Conservation (phyloP, 2,797 vertebrate genomes). For the Urocyon cinereoargenteus region DNA sequence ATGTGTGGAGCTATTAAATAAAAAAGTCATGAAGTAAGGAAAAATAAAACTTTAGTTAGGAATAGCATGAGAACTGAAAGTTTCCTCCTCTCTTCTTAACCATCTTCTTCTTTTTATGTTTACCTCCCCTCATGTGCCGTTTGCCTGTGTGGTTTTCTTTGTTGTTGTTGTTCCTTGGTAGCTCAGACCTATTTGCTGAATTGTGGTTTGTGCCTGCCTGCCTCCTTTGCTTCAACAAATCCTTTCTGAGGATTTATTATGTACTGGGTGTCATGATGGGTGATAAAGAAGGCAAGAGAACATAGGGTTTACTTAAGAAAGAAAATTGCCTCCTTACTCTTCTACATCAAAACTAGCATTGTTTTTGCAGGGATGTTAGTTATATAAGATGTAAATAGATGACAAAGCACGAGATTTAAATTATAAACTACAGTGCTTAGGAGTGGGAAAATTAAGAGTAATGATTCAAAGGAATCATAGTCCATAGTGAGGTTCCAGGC, state of each 20-base stretch:
- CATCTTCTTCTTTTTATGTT: neutral
- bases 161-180: neutral
- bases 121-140: neutral
- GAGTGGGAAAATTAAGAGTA: neutral
- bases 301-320: neutral
- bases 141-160: neutral
- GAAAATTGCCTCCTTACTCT: neutral
- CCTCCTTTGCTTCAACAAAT: neutral
- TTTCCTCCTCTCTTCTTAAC: neutral
- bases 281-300: neutral
- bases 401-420: neutral
- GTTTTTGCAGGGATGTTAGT: neutral
- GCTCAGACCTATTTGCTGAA: neutral
- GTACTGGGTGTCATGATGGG: neutral
- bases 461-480: neutral
- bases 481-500: neutral
- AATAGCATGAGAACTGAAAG: neutral
- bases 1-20: neutral
- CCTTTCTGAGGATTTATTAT: neutral
- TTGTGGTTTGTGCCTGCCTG: neutral
- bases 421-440: neutral
- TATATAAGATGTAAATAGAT: neutral
- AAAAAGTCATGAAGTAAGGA: neutral
- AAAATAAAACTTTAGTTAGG: constrained; percentile 49
- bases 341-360: neutral